Evolutionary conservation across 2,797 vertebrate genomes (phyloP).

Genomic region (Trachurus trachurus): DNA sequence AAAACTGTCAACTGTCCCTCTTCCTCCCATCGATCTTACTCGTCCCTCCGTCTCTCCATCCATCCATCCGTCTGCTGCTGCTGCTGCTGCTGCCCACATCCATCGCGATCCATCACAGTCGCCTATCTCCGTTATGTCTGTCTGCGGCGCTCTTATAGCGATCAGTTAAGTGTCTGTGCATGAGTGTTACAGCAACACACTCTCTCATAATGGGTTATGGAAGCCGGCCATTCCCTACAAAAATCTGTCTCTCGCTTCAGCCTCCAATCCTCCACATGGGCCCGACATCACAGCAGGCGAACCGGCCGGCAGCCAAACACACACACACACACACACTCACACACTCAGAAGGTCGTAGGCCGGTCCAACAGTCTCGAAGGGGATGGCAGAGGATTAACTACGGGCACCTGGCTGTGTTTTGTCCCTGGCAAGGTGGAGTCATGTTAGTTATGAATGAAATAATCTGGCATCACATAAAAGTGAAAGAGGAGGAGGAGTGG

Average conservation of each 20-base stretch:
- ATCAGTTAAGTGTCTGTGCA: constrained; percentile 49
- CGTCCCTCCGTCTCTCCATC: constrained; percentile 8
- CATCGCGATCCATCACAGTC: constrained; percentile 48
- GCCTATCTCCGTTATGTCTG: constrained; percentile 30
- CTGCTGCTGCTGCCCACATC: constrained; percentile 1
- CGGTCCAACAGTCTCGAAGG: constrained; percentile 22
- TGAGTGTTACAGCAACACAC: constrained; percentile 34
- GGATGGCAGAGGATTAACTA: constrained; percentile 37
- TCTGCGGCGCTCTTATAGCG: constrained; percentile 46
- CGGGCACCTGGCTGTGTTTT: constrained; percentile 19
- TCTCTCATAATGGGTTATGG: constrained; percentile 33
- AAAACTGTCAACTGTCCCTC: constrained; percentile 63
- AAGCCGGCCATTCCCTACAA: constrained; percentile 45
- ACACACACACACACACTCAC: constrained; percentile 16
- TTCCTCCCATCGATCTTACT: constrained; percentile 17
- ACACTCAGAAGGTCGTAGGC: constrained; percentile 27
- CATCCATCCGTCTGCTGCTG: constrained; percentile 5
- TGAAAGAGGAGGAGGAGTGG: constrained; percentile 23
- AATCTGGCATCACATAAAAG: constrained; percentile 29
- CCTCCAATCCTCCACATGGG: constrained; percentile 51
- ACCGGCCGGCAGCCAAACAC: constrained; percentile 45
- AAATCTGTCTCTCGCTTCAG: constrained; percentile 47
- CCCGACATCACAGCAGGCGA: constrained; percentile 60
- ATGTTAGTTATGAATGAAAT: constrained; percentile 44
- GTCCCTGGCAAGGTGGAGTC: constrained; percentile 29